Percentiles rank a stretch among this genome's conserved stretches.
Evolutionary conservation across 2,113 vertebrate genomes (phyloP).

Genomic region (Mustela lutreola): DNA sequence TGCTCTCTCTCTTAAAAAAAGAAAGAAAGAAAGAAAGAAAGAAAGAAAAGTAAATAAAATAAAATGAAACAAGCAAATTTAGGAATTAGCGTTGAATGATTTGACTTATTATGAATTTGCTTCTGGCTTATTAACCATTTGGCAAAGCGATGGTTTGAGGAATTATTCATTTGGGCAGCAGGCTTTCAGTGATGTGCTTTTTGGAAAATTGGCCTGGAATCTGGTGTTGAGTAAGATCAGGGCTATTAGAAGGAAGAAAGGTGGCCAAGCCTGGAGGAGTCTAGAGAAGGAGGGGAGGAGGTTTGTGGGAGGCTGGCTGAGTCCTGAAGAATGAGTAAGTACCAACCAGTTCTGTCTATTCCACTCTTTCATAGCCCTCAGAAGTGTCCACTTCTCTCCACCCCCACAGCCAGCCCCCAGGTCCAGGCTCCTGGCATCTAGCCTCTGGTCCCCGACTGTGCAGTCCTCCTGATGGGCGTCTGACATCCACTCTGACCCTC

Average conservation of each 20-base stretch:
- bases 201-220: neutral
- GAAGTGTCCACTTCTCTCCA: neutral
- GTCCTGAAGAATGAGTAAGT: neutral
- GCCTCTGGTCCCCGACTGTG: no score
- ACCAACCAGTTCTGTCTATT: neutral
- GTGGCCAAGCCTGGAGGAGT: neutral
- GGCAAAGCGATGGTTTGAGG: neutral
- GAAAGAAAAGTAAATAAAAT: neutral
- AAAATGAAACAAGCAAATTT: neutral
- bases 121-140: neutral
- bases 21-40: no score
- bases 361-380: neutral
- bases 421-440: neutral
- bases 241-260: neutral
- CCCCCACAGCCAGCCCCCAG: neutral
- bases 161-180: neutral
- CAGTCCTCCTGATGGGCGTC: neutral
- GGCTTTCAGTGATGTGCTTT: neutral
- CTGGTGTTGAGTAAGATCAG: neutral
- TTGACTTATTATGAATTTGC: neutral
- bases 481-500: neutral
- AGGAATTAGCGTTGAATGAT: constrained; percentile 1
- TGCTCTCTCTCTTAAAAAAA: neutral
- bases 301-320: neutral
- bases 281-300: neutral